phyloP scores from a whole-genome alignment of 1,140 invertebrate genomes.

The Pseudomyrmex concolor region DNA sequence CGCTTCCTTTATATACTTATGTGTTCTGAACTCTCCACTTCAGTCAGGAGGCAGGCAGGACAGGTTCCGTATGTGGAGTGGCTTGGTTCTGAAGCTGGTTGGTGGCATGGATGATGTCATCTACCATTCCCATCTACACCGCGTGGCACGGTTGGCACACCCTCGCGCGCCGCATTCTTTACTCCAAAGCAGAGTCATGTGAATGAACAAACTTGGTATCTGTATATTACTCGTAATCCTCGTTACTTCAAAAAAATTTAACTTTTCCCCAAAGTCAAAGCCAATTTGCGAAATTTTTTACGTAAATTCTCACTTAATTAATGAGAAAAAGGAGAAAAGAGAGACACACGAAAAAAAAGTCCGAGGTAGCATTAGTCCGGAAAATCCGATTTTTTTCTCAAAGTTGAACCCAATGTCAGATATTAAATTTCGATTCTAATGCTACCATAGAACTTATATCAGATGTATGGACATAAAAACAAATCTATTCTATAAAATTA shows the following conservation, averaged over 20 bases:
- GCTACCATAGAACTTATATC: constrained; percentile 61
- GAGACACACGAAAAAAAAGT: not conserved
- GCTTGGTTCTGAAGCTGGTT: constrained; percentile 84
- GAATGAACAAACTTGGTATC: constrained; percentile 86
- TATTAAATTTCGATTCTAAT: constrained; percentile 58
- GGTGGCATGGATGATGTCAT: constrained; percentile 85
- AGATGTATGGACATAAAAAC: constrained; percentile 73
- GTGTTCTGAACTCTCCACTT: constrained; percentile 86
- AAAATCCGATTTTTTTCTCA: constrained; percentile 43
- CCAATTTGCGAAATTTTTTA: constrained; percentile 63
- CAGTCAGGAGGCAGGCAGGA: constrained; percentile 85
- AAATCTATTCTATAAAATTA: constrained; percentile 20
- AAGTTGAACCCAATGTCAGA: constrained; percentile 60
- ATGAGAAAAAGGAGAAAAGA: constrained; percentile 12
- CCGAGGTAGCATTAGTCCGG: constrained; percentile 65
- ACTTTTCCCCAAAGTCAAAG: constrained; percentile 75
- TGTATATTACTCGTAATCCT: constrained; percentile 86
- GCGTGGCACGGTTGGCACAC: constrained; percentile 85
- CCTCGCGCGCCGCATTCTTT: constrained; percentile 85
- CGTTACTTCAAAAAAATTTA: constrained; percentile 83
- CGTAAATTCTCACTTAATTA: constrained; percentile 41
- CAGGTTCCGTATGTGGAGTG: constrained; percentile 85
- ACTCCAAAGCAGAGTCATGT: constrained; percentile 86
- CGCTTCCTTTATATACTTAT: constrained; percentile 84
- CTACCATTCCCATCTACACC: constrained; percentile 85